These are phyloP conservation scores for Drepana arcuata DNA, from an alignment of 1,140 invertebrate species.

Conservation along the genomic window DNA sequence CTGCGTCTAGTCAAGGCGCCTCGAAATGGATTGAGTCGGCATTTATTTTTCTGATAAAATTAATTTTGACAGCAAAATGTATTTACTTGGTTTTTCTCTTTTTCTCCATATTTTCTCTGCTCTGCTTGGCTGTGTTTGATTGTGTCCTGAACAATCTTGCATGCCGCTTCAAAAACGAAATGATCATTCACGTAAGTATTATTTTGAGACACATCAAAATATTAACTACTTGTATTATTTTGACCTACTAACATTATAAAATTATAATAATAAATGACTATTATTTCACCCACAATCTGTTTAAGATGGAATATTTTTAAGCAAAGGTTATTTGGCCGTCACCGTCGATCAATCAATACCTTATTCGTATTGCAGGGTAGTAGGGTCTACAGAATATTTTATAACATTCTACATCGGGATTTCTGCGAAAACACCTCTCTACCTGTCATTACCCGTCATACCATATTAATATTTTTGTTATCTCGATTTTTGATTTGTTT, in stretches of 20 bases:
- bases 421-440: too few species aligned
- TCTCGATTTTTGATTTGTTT: slow-evolving; percentile 46
- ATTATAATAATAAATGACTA: too few species aligned
- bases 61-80: slow-evolving; percentile 70
- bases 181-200: slow-evolving; percentile 84
- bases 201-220: slow-evolving; percentile 69
- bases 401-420: too few species aligned
- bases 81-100: slow-evolving; percentile 78
- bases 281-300: too few species aligned
- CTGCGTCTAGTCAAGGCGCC: slow-evolving; percentile 58
- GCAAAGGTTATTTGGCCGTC: too few species aligned
- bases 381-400: too few species aligned
- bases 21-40: slow-evolving; percentile 57
- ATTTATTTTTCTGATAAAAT: slow-evolving; percentile 65
- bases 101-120: slow-evolving; percentile 81
- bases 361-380: slow-evolving; percentile 11
- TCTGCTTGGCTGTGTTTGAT: slow-evolving; percentile 84
- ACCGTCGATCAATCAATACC: too few species aligned
- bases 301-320: too few species aligned
- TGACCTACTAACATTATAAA: too few species aligned
- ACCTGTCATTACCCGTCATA: slow-evolving; percentile 54
- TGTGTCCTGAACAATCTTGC: slow-evolving; percentile 80
- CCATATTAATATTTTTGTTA: slow-evolving; percentile 37
- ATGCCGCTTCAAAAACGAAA: slow-evolving; percentile 85
- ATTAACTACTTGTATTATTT: too few species aligned